phyloP scores from a whole-genome alignment of 1,140 invertebrate genomes.

The Phymorhynchus buccinoides region DNA sequence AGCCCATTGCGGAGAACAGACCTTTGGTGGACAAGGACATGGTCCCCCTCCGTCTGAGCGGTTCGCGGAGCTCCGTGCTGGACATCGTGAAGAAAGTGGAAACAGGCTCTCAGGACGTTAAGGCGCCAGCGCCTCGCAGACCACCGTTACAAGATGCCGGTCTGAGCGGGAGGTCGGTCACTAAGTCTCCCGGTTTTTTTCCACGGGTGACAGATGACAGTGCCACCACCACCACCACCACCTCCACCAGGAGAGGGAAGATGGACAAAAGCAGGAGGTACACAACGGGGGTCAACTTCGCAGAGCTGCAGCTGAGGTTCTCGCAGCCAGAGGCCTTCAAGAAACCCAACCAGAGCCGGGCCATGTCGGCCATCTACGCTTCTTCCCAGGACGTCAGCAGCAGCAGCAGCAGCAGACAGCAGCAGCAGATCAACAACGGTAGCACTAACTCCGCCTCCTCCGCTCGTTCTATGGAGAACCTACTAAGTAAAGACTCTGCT shows the following conservation, averaged over 20 bases:
- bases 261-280: constrained; percentile 25
- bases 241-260: background rate
- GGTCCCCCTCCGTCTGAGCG: background rate
- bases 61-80: constrained; percentile 13
- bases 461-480: constrained; percentile 7
- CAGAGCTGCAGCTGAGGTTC: constrained; percentile 26
- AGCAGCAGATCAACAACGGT: background rate
- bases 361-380: constrained; percentile 20
- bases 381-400: background rate
- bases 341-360: constrained; percentile 17
- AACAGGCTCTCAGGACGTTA: background rate
- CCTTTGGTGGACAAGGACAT: constrained; percentile 15
- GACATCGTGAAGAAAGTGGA: constrained; percentile 26
- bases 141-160: background rate
- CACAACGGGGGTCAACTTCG: constrained; percentile 25
- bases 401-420: too few relatives aligned
- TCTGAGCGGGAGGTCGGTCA: background rate
- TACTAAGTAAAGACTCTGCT: background rate
- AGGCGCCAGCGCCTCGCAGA: background rate
- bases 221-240: background rate
- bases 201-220: background rate
- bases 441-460: background rate
- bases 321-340: background rate
- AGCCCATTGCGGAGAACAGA: background rate
- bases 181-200: background rate